phyloP scores from a whole-genome alignment of 2,113 vertebrate genomes.

The Benitochromis conjunctus region DNA sequence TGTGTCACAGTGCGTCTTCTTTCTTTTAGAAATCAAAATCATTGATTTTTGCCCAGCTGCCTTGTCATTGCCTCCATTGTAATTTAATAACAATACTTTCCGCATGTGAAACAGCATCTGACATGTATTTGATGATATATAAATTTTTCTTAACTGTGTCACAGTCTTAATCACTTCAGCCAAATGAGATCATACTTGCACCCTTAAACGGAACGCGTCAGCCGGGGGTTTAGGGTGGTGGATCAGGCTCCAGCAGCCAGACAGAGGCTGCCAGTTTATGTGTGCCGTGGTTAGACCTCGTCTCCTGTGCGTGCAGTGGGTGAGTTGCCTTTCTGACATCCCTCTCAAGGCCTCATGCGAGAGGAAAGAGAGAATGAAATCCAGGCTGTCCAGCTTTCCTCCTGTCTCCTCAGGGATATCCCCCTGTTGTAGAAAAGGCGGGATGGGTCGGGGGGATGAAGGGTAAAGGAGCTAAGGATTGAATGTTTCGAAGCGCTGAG shows the following conservation, averaged over 20 bases:
- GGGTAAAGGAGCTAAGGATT: constrained; percentile 26
- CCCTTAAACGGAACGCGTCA: neutral
- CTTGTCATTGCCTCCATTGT: neutral
- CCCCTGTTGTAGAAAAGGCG: constrained; percentile 1
- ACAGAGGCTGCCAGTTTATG: neutral
- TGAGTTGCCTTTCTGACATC: neutral
- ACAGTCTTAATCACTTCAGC: neutral
- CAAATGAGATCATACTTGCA: constrained; percentile 18
- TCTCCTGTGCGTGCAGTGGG: constrained; percentile 44
- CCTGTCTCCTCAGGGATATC: constrained; percentile 25
- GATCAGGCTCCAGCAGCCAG: neutral
- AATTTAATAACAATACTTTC: neutral
- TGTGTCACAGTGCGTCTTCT: constrained; percentile 18
- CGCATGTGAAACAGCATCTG: neutral
- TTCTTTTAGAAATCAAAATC: neutral
- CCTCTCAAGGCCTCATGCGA: constrained; percentile 14
- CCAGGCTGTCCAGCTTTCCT: constrained; percentile 29
- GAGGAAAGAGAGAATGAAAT: constrained; percentile 32
- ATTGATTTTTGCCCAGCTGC: neutral
- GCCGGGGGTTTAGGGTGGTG: neutral
- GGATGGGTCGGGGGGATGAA: constrained; percentile 20
- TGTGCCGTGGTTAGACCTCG: neutral
- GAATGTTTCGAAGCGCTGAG: constrained; percentile 13
- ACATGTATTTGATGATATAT: neutral
- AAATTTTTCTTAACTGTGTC: constrained; percentile 15